Evolutionary conservation across 2,113 vertebrate genomes (phyloP).

Genomic region (Rissa tridactyla): DNA sequence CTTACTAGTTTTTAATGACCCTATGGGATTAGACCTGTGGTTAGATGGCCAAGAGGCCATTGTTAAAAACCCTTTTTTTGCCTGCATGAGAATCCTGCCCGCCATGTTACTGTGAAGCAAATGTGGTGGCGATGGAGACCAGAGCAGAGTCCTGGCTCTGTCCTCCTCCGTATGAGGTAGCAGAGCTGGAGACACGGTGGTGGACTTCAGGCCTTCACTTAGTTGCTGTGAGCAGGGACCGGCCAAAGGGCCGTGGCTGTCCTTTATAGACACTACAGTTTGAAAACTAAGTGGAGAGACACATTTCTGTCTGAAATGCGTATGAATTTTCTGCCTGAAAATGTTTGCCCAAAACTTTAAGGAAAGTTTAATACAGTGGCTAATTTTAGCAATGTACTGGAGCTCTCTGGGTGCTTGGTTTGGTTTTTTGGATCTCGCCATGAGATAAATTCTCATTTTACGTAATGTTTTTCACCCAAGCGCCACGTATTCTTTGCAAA

Average conservation of each 20-base stretch:
- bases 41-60: background rate
- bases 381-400: background rate
- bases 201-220: background rate
- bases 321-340: background rate
- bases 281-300: background rate
- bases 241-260: background rate
- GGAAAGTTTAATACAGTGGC: background rate
- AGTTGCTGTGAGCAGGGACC: background rate
- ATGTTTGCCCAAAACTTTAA: background rate
- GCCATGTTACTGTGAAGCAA: background rate
- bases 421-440: background rate
- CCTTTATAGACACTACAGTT: background rate
- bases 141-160: background rate
- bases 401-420: background rate
- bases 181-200: background rate
- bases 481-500: background rate
- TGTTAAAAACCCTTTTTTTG: background rate
- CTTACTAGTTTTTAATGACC: background rate
- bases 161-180: background rate
- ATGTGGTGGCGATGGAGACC: background rate
- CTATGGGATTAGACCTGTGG: background rate
- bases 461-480: background rate
- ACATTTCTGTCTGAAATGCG: background rate
- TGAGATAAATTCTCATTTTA: background rate
- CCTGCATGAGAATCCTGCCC: background rate